Base-by-base conservation (phyloP, 2,888 invertebrate species). In the Pandemis corylana region DNA sequence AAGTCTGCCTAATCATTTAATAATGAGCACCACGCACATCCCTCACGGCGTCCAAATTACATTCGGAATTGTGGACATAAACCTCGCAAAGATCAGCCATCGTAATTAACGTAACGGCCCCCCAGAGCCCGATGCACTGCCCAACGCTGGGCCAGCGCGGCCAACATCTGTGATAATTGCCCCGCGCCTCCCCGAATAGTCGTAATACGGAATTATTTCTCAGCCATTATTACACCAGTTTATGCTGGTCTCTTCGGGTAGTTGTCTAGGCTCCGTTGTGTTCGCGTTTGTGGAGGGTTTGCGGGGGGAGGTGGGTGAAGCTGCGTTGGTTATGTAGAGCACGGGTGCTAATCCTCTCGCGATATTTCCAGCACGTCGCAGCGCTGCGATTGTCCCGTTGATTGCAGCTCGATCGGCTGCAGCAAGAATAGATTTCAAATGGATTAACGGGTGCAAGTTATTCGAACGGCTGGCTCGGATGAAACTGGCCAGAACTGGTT, bases 161-260 rank as follows among this genome's bases (percentile, higher is more conserved):
- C 51, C 51, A 41, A 70, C 70, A 63, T 42, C 63, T 59, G 53
- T 59, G 74, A 75, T 75, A 75, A 75, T 75, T 75, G 74, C 70
- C 62, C 53, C 28, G 74, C 65, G 70, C 74, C 69, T 75, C 74
- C 74, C 74, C 61, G 62, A 75, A 75, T 70, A 70, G 70, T 67
- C 74, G 74, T 75, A 75, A 75, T 75, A 53, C 70, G 70, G 70
- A 75, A 75, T 75, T 75, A 75, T 75, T 74, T 70, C 74, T 75
- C 62, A 67, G 66, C 74, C 70, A 66, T 75, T 65, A 73, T 73
- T 70, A 74, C 74, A n/a, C 70, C 74, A 70, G 51, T 20, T 4
- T 53, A 44, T 5, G 7, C 46, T 61, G 72, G 41, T 10, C 66
- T 51, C 41, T 41, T 9, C 5, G 5, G 12, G 5, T n/a, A 6